Evolutionary conservation across 2,797 vertebrate species (phyloP).

Genomic region (Girardinus metallicus): DNA sequence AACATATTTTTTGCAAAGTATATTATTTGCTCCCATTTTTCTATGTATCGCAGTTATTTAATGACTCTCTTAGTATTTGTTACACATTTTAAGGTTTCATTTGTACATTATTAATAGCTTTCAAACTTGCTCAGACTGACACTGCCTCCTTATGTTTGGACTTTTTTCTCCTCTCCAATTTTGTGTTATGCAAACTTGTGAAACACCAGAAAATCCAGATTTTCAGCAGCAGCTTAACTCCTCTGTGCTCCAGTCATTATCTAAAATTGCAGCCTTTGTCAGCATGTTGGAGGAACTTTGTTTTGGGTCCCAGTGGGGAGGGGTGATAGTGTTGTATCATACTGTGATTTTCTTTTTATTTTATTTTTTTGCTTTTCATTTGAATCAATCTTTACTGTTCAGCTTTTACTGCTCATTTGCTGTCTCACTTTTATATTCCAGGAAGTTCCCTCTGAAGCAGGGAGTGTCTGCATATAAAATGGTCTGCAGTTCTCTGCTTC

Average conservation of each 20-base stretch:
- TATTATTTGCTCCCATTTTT: neutral
- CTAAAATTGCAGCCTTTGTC: constrained; percentile 58
- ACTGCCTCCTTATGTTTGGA: constrained; percentile 18
- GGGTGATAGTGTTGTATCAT: neutral
- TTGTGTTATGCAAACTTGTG: constrained; percentile 56
- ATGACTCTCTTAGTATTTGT: constrained; percentile 17
- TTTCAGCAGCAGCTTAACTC: constrained; percentile 52
- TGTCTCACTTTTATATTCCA: constrained; percentile 99
- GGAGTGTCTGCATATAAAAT: constrained; percentile 99
- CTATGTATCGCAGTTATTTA: neutral
- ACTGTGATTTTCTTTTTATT: constrained; percentile 6
- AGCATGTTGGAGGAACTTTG: constrained; percentile 69
- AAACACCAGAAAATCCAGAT: constrained; percentile 52
- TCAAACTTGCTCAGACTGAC: constrained; percentile 36
- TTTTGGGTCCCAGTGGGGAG: constrained; percentile 42
- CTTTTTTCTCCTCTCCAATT: constrained; percentile 15
- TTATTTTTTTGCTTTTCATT: constrained; percentile 46
- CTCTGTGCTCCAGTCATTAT: constrained; percentile 42
- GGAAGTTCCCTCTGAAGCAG: constrained; percentile 99
- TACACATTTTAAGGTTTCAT: constrained; percentile 3
- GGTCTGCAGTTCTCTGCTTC: constrained; percentile 99
- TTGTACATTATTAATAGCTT: constrained; percentile 18
- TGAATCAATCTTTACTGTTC: constrained; percentile 88
- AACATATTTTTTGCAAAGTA: neutral
- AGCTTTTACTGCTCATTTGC: constrained; percentile 99